Conservation (phyloP, 30 jellyfish, hydroid and myxozoan genomes). For the Cassiopea andromeda region DNA sequence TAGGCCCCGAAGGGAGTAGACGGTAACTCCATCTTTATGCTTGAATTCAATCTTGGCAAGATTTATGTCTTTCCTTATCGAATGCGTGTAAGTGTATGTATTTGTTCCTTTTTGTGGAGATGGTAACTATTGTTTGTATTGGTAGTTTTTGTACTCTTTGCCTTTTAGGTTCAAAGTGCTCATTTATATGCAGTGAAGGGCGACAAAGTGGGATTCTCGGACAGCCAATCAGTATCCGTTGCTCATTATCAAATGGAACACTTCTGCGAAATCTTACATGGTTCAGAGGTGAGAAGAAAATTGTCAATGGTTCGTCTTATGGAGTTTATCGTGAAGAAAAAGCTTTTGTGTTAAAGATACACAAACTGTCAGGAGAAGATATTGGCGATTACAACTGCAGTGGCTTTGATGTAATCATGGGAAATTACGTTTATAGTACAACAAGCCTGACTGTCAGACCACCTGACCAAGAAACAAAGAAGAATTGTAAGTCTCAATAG, state of each 20-base stretch:
- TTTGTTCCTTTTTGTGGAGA: no score
- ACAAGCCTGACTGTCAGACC: no score
- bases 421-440: slow-evolving; percentile 4
- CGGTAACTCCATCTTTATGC: no score
- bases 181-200: slow-evolving; percentile 17
- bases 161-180: not conserved
- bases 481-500: no score
- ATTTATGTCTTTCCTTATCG: no score
- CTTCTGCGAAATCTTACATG: slow-evolving; percentile 22
- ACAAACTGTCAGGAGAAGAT: not conserved
- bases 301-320: not conserved
- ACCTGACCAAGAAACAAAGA: no score
- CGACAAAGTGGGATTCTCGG: not conserved
- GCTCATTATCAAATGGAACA: slow-evolving; percentile 3
- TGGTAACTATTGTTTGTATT: no score
- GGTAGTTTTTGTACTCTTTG: no score
- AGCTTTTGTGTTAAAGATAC: not conserved
- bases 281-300: not conserved
- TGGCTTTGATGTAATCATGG: slow-evolving; percentile 26
- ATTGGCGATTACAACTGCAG: slow-evolving; percentile 28
- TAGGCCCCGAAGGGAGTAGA: no score
- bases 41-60: no score
- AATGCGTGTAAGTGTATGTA: no score
- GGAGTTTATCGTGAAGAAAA: not conserved
- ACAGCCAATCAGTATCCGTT: not conserved